Evolutionary conservation across 2,888 invertebrate species (phyloP).

Genomic region (Chorisops tibialis): DNA sequence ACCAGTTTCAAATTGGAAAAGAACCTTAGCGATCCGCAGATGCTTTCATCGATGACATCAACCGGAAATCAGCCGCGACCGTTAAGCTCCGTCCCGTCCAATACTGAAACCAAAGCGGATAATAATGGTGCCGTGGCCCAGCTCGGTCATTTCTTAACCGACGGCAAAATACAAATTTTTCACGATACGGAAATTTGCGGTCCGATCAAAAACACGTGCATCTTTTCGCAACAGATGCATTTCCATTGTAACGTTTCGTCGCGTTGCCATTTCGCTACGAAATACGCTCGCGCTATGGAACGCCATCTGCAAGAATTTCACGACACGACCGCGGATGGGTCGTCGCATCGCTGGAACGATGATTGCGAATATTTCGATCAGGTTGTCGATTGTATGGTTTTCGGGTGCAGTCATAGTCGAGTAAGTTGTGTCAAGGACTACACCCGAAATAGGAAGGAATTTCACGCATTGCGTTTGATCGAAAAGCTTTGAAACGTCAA

Average conservation of each 20-base stretch:
- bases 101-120: not conserved
- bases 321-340: slow-evolving; percentile 48
- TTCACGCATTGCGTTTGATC: no score
- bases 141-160: not conserved
- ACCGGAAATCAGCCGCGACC: not conserved
- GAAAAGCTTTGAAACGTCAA: no score
- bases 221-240: slow-evolving; percentile 67
- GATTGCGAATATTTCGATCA: slow-evolving; percentile 82
- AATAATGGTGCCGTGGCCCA: not conserved
- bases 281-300: slow-evolving; percentile 71
- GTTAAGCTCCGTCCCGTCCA: not conserved
- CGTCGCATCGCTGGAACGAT: slow-evolving; percentile 60
- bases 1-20: slow-evolving; percentile 91
- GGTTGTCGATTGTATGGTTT: slow-evolving; percentile 66
- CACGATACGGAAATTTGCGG: slow-evolving; percentile 60
- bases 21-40: slow-evolving; percentile 46
- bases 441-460: no score
- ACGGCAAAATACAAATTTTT: slow-evolving; percentile 33
- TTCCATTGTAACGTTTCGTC: slow-evolving; percentile 74
- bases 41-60: slow-evolving; percentile 39
- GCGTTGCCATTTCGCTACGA: slow-evolving; percentile 78
- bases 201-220: slow-evolving; percentile 65
- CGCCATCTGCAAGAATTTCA: slow-evolving; percentile 85
- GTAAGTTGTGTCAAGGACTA: not conserved
- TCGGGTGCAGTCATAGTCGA: slow-evolving; percentile 54